Evolutionary conservation across 1,140 invertebrate genomes (phyloP).

Genomic region (Pseudomyrmex flavicornis): DNA sequence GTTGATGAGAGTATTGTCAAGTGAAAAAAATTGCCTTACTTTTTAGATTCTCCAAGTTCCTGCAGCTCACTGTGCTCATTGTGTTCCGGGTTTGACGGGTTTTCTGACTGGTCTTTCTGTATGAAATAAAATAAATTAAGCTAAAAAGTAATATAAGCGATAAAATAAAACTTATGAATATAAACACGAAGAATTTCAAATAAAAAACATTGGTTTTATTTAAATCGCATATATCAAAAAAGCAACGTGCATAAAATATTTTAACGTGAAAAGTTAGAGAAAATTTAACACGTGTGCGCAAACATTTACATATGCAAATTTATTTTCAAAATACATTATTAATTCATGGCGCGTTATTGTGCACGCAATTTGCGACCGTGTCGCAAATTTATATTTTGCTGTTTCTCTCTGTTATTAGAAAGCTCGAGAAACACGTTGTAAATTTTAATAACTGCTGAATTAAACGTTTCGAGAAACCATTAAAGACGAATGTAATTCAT

Average conservation of each 20-base stretch:
- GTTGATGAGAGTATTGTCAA: neutral
- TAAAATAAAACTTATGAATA: neutral
- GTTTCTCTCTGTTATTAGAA: conserved; percentile 15
- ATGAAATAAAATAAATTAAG: conserved; percentile 1
- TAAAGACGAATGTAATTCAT: conserved; percentile 15
- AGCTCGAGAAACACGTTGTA: neutral
- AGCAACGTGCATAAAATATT: neutral
- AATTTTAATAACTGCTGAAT: conserved; percentile 29
- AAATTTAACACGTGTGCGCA: neutral
- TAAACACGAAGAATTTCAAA: neutral
- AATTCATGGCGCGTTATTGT: conserved; percentile 11
- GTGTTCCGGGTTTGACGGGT: neutral
- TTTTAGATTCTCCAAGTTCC: neutral
- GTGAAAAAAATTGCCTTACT: conserved; percentile 29
- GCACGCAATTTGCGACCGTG: neutral
- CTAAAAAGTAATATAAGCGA: neutral
- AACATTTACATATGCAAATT: conserved; percentile 11
- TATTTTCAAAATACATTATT: neutral
- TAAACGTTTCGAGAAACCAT: conserved; percentile 30
- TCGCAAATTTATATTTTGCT: neutral
- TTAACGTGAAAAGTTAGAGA: neutral
- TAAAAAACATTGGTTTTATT: neutral
- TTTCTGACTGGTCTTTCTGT: neutral
- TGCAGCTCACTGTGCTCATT: neutral
- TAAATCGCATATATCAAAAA: neutral